Evolutionary conservation across 2,888 invertebrate genomes (phyloP).

Genomic region (Drosophila barbarae): DNA sequence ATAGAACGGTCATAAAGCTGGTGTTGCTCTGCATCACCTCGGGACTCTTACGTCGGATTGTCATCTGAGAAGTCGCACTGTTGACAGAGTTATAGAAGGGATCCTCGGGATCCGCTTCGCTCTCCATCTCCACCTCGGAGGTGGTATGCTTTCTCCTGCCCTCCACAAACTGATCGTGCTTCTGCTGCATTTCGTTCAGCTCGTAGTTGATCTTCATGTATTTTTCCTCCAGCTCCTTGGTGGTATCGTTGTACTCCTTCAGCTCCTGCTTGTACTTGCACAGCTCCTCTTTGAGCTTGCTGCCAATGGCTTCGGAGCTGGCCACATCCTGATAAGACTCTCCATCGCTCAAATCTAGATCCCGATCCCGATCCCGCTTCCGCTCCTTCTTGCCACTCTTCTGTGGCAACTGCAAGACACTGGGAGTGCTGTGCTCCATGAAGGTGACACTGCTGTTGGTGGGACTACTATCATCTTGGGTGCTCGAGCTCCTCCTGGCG

Average conservation of each 20-base stretch:
- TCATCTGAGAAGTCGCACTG: conserved; percentile 57
- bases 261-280: conserved; percentile 72
- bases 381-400: conserved; percentile 1
- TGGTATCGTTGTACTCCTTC: conserved; percentile 71
- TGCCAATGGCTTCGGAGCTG: conserved; percentile 48
- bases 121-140: conserved; percentile 19
- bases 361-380: neutral
- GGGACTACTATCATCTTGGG: conserved; percentile 13
- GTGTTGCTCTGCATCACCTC: conserved; percentile 58
- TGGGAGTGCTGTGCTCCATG: conserved; percentile 8
- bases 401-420: neutral
- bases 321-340: conserved; percentile 7
- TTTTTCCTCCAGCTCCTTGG: conserved; percentile 72
- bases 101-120: conserved; percentile 23
- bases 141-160: conserved; percentile 31
- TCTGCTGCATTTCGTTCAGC: conserved; percentile 73
- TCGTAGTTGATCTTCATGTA: conserved; percentile 75
- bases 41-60: conserved; percentile 56
- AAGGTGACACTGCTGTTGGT: conserved; percentile 7
- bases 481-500: conserved; percentile 22
- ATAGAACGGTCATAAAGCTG: conserved; percentile 62
- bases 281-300: conserved; percentile 67
- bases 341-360: conserved; percentile 5
- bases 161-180: conserved; percentile 66
- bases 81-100: conserved; percentile 41